phyloP scores from a whole-genome alignment of 1,140 invertebrate genomes.

The Pteromalus puparum region DNA sequence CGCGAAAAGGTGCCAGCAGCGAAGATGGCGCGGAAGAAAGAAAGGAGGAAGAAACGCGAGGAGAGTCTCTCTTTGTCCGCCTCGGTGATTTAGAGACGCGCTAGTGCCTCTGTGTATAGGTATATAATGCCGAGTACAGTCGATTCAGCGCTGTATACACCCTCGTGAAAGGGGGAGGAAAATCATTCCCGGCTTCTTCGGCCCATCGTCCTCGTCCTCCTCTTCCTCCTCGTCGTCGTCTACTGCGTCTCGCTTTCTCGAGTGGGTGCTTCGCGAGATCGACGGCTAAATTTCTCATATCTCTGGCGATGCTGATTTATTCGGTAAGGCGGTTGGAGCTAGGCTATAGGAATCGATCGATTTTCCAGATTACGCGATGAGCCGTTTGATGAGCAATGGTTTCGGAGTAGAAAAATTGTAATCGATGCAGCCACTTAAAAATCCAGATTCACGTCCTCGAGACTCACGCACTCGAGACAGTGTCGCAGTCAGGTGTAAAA shows the following conservation, averaged over 20 bases:
- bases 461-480: not conserved
- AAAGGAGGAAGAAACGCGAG: constrained; percentile 46
- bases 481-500: constrained; percentile 33
- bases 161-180: not conserved
- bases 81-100: constrained; percentile 28
- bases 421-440: too few species aligned
- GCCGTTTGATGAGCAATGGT: too few species aligned
- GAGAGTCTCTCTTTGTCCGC: constrained; percentile 29
- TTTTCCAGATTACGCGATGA: not conserved
- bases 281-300: constrained; percentile 12
- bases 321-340: not conserved
- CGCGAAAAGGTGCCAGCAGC: constrained; percentile 28
- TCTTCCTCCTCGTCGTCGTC: too few species aligned
- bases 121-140: not conserved
- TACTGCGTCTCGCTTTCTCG: constrained; percentile 1
- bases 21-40: not conserved
- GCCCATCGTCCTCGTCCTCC: not conserved
- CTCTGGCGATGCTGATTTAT: constrained; percentile 3
- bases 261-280: constrained; percentile 5
- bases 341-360: not conserved
- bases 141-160: too few species aligned
- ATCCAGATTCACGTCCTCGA: not conserved
- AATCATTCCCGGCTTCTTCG: not conserved
- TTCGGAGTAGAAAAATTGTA: too few species aligned
- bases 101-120: not conserved